These are phyloP conservation scores for Polypedilum pembai DNA, from an alignment of 1,140 invertebrate genomes.

Conservation along the genomic window DNA sequence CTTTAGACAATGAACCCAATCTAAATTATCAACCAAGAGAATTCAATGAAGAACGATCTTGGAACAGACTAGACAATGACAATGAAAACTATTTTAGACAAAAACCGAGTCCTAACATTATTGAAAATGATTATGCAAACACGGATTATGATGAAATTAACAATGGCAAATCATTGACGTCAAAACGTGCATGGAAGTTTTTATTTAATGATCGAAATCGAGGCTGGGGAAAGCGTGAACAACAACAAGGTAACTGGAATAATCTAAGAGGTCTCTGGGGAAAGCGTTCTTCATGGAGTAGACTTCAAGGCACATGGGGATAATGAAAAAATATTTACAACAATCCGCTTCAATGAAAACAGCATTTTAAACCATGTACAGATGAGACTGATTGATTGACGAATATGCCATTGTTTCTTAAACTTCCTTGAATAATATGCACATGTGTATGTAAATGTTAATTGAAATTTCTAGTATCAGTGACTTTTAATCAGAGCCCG, in stretches of 20 bases:
- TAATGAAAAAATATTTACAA: background rate
- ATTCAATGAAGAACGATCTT: too few relatives aligned
- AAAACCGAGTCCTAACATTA: too few relatives aligned
- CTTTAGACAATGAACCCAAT: too few relatives aligned
- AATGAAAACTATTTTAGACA: too few relatives aligned
- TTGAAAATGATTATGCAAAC: too few relatives aligned
- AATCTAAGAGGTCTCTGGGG: constrained; percentile 19
- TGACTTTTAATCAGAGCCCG: too few relatives aligned
- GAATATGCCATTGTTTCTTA: constrained; percentile 9
- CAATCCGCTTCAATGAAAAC: too few relatives aligned
- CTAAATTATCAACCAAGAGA: too few relatives aligned
- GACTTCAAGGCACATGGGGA: background rate
- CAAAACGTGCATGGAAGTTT: background rate
- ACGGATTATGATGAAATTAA: background rate
- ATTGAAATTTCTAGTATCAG: too few relatives aligned
- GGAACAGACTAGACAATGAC: too few relatives aligned
- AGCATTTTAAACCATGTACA: too few relatives aligned
- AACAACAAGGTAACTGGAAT: background rate
- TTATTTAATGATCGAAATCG: background rate
- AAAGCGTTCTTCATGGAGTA: background rate
- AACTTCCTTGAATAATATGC: background rate
- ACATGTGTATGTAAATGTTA: background rate
- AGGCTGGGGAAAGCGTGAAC: background rate
- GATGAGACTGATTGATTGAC: background rate
- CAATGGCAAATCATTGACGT: background rate